Evolutionary conservation across 2,888 invertebrate species (phyloP).

Genomic region (Leptura quadrifasciata): DNA sequence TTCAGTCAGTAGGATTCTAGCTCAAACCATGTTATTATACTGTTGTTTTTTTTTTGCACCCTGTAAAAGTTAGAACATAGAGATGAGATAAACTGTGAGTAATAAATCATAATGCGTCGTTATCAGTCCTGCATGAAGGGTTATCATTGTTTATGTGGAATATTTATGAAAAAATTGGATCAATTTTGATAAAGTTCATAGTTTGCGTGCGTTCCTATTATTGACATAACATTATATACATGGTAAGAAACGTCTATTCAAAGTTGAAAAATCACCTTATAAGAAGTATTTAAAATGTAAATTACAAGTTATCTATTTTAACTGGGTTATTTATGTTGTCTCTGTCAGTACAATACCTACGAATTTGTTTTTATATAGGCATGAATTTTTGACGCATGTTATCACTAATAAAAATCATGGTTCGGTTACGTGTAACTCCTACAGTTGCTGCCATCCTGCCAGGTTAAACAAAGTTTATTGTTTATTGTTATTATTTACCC

Average conservation of each 20-base stretch:
- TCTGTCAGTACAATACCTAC: too few species aligned
- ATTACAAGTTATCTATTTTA: not conserved
- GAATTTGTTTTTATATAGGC: too few species aligned
- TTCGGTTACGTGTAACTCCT: too few species aligned
- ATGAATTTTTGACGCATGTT: too few species aligned
- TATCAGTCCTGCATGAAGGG: not conserved
- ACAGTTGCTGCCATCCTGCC: too few species aligned
- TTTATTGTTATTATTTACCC: too few species aligned
- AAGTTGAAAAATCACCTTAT: not conserved
- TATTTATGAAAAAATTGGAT: slow-evolving; percentile 72
- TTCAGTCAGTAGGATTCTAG: too few species aligned
- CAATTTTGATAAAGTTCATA: slow-evolving; percentile 63
- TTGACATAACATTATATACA: not conserved
- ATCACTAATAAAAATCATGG: too few species aligned
- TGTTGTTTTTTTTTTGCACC: not conserved
- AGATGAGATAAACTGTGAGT: slow-evolving; percentile 3
- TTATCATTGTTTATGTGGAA: slow-evolving; percentile 67
- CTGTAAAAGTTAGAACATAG: not conserved
- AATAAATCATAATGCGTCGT: not conserved
- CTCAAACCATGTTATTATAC: too few species aligned
- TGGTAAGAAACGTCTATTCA: not conserved
- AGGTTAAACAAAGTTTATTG: too few species aligned
- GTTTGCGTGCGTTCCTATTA: not conserved
- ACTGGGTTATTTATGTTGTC: too few species aligned
- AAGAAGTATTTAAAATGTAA: too few species aligned